Evolutionary conservation across 2,113 vertebrate genomes (phyloP), one percentile per base, ranked within the genome.

Genomic region (Menidia beryllina): DNA sequence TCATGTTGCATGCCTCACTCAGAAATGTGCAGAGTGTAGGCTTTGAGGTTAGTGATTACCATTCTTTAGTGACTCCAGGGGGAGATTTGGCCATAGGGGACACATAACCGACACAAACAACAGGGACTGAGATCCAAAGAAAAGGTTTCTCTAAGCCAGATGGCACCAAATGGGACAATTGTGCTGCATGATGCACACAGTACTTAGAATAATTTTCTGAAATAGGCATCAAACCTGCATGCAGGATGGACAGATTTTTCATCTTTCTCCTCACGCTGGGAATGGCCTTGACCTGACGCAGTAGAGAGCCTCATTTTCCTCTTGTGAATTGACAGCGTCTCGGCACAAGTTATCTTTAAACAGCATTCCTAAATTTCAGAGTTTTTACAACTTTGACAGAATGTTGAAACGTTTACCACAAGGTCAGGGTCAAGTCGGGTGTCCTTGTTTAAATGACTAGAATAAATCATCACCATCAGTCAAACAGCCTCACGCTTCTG

Each of bases 21-120:
- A 63, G 4, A 38, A 38, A 58, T 51, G 75, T 9, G 58, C 9
- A 59, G 53, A 11, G 36, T 75, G 20, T 53, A 26, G 48, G 53
- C 43, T 38, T 54, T 52, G 53, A 68, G 62, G 52, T 79, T 41
- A 23, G 20, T 58, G 43, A 64, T 70, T 67, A 47, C 15, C n/a
- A 56, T 63, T 68, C 23, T 49, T 55, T 23, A 34, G 30, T 81
- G 30, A 57, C 60, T 75, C 39, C 50, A 65, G 24, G 47, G 24
- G 17, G 48, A 49, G 69, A 19, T 27, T 76, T 51, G 19, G 25
- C 20, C 10, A 12, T 39, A 34, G 30, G n/a, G 21, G 52, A 39
- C 20, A 8, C 11, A 17, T 45, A 36, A 65, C 15, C 47, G 53
- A 81, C 36, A 23, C 39, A 55, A 71, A 57, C 45, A 41, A 51